phyloP scores from a whole-genome alignment of 2,888 invertebrate genomes.

The Trilocha varians region DNA sequence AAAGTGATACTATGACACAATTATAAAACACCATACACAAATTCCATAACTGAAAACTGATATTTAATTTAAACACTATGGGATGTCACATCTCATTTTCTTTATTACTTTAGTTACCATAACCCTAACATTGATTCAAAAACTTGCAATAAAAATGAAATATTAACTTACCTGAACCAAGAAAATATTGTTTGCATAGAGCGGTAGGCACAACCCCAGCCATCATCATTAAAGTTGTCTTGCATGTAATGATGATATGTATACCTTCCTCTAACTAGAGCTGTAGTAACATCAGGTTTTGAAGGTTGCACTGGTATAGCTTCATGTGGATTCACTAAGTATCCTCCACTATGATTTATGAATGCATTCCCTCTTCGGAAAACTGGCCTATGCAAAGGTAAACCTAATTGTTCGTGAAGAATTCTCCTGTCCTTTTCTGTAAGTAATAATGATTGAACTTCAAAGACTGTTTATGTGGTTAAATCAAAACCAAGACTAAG shows the following conservation, averaged over 20 bases:
- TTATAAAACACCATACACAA: no score
- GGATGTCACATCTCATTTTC: no score
- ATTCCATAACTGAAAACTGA: no score
- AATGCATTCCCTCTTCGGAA: constrained; percentile 83
- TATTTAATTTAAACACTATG: no score
- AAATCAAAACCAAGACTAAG: no score
- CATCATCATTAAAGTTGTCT: constrained; percentile 92
- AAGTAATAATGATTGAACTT: constrained; percentile 8
- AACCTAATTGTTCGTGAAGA: constrained; percentile 80
- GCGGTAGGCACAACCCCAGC: constrained; percentile 99
- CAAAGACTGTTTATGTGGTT: no score
- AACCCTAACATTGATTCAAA: no score
- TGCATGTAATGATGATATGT: constrained; percentile 98
- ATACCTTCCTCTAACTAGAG: constrained; percentile 87
- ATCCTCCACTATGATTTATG: constrained; percentile 62
- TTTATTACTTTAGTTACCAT: no score
- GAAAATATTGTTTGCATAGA: constrained; percentile 97
- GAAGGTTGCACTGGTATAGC: constrained; percentile 55
- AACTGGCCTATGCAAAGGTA: constrained; percentile 79
- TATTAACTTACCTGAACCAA: constrained; percentile 83
- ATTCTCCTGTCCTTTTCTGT: constrained; percentile 76
- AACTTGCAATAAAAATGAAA: neutral
- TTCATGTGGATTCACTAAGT: constrained; percentile 83
- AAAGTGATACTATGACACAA: no score
- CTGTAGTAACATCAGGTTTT: constrained; percentile 35